phyloP scores from a whole-genome alignment of 2,113 vertebrate species.

The Pterocles burchelli region DNA sequence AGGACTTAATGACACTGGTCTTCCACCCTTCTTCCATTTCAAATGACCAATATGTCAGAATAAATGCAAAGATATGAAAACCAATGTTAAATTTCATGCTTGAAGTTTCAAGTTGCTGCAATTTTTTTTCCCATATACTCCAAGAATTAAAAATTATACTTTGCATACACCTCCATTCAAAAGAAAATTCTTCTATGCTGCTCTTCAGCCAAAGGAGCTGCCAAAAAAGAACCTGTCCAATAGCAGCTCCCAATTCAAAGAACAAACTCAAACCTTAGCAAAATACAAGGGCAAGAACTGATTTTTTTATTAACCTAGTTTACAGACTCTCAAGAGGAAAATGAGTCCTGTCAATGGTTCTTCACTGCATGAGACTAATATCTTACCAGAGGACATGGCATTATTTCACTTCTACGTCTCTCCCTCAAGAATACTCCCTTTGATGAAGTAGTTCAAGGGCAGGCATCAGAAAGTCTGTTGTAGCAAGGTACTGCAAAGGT shows the following conservation, averaged over 20 bases:
- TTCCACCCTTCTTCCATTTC: not conserved
- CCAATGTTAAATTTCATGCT: not conserved
- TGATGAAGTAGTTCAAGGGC: conserved; percentile 63
- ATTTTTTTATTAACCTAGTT: conserved; percentile 59
- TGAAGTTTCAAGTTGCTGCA: not conserved
- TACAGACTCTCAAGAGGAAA: conserved; percentile 19
- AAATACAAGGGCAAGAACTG: conserved; percentile 10
- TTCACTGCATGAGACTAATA: not conserved
- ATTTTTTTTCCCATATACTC: not conserved
- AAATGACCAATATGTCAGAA: not conserved
- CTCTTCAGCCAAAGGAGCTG: not conserved
- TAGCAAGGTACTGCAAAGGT: not conserved
- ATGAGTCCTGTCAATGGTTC: not conserved
- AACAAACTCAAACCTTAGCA: not conserved
- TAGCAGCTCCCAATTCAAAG: not conserved
- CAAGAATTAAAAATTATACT: not conserved
- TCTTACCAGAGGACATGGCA: conserved; percentile 21
- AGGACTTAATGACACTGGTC: not conserved
- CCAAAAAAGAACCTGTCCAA: not conserved
- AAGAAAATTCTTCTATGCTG: not conserved
- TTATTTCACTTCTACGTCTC: conserved; percentile 25
- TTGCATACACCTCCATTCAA: not conserved
- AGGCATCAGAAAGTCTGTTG: not conserved
- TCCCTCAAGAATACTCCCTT: conserved; percentile 47
- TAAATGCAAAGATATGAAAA: not conserved